Evolutionary conservation across 1,140 invertebrate species (phyloP).

Genomic region (Drosophila grimshawi): DNA sequence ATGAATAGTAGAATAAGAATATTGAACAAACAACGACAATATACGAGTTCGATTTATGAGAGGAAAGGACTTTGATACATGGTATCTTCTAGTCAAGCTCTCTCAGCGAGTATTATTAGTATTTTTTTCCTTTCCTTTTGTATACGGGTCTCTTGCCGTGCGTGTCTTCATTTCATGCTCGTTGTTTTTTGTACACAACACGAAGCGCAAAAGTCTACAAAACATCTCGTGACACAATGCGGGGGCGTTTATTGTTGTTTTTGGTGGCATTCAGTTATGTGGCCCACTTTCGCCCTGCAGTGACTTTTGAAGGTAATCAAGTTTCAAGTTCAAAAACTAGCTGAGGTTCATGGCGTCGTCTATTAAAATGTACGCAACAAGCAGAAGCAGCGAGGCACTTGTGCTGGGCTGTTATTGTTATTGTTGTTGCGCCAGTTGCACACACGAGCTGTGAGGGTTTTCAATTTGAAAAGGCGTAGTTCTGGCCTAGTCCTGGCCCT

Average conservation of each 20-base stretch:
- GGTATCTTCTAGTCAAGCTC: neutral
- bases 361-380: conserved; percentile 37
- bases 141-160: conserved; percentile 63
- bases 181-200: conserved; percentile 22
- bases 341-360: conserved; percentile 65
- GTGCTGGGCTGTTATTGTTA: conserved; percentile 39
- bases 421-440: conserved; percentile 58
- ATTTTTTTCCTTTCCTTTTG: conserved; percentile 1
- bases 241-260: conserved; percentile 30
- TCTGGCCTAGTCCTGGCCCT: conserved; percentile 51
- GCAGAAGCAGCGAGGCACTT: conserved; percentile 9
- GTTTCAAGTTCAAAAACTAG: conserved; percentile 81
- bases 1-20: neutral
- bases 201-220: conserved; percentile 51
- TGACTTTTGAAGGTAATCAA: conserved; percentile 80
- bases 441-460: conserved; percentile 19
- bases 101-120: neutral
- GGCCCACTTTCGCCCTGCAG: conserved; percentile 53
- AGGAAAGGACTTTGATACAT: neutral
- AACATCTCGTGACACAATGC: conserved; percentile 77
- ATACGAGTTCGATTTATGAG: neutral
- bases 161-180: conserved; percentile 53
- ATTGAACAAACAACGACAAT: neutral
- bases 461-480: conserved; percentile 39
- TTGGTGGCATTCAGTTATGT: conserved; percentile 32